Base-by-base conservation (phyloP, 2,113 vertebrate genomes). In the Isichthys henryi region DNA sequence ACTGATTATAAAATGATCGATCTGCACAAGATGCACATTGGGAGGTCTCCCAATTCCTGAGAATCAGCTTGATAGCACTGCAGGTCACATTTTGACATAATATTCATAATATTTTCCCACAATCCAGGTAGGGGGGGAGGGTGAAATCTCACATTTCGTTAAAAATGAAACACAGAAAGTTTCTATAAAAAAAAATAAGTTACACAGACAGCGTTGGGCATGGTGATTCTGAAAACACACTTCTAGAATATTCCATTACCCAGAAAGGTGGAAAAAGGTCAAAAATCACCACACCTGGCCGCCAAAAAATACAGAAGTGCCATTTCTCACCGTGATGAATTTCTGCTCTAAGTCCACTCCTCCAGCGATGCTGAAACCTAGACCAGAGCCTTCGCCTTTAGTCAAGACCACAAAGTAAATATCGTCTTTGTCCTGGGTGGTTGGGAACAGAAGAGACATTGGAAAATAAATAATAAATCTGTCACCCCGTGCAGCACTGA, bases 321-420 rank as follows among this genome's bases (percentile, higher is more conserved):
- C 56, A 88, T 11, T 90, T 92, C 97, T 97, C 94, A 99, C 98
- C 88, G 95, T 97, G 90, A 97, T 90, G 70, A 94, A 91, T 92
- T 97, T 97, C 82, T 97, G 97, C 92, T 98, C 98, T 89, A 96
- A 94, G 89, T 99, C 97, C 53, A 93, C 91, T 91, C 97, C 98
- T 93, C 97, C 98, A 90, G 97, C 97, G 89, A 99, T 95, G 82
- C 97, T 98, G 91, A 99, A 99, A 52, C 98, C 98, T 90, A 99
- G 95, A 86, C 98, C 97, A 48, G 97, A 97, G 90, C 97, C 97
- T 93, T 97, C 96, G 89, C 97, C 97, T 95, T 98, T 99, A 90
- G 92, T 95, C 94, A 99, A 93, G 92, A 98, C 95, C 87, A 98
- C 95, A 88, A 99, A 97, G 90, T 94, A 95, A 23, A 96, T 92